Evolutionary conservation across 2,113 vertebrate species (phyloP).

Genomic region (Oreochromis tanganicae): DNA sequence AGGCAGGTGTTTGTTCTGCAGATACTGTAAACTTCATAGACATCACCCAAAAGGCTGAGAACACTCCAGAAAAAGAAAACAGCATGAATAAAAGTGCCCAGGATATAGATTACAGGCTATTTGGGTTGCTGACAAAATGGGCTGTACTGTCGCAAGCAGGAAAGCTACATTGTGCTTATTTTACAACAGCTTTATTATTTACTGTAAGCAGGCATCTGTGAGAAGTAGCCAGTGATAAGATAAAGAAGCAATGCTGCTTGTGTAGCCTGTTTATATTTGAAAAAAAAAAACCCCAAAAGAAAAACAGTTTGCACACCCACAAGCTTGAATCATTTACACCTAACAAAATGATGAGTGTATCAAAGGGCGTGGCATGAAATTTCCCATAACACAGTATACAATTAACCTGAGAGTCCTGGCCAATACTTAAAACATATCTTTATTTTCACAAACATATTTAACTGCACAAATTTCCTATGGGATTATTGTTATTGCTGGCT

Average conservation of each 20-base stretch:
- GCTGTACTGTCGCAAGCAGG: background rate
- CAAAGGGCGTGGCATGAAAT: background rate
- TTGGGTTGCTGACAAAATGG: background rate
- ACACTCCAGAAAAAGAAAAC: background rate
- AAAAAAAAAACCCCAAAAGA: background rate
- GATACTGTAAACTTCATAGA: background rate
- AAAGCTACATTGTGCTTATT: background rate
- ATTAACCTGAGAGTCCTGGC: background rate
- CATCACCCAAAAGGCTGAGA: background rate
- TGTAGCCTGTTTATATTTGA: rapidly evolving
- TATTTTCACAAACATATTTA: background rate
- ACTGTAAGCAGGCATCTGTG: background rate
- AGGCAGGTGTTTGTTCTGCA: background rate
- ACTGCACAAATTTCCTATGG: rapidly evolving
- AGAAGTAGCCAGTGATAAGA: background rate
- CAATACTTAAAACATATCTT: background rate
- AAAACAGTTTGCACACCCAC: background rate
- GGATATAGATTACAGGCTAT: background rate
- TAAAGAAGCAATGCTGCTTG: background rate
- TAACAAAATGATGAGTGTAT: background rate
- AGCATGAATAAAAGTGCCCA: background rate
- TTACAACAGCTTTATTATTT: background rate
- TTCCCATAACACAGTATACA: background rate
- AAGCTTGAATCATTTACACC: background rate
- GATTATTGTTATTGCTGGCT: background rate